A percentile compares a stretch with the other conserved stretches of the same genome.
These are phyloP conservation scores for Ceramica pisi DNA, from an alignment of 2,888 invertebrate species.

Conservation along the genomic window DNA sequence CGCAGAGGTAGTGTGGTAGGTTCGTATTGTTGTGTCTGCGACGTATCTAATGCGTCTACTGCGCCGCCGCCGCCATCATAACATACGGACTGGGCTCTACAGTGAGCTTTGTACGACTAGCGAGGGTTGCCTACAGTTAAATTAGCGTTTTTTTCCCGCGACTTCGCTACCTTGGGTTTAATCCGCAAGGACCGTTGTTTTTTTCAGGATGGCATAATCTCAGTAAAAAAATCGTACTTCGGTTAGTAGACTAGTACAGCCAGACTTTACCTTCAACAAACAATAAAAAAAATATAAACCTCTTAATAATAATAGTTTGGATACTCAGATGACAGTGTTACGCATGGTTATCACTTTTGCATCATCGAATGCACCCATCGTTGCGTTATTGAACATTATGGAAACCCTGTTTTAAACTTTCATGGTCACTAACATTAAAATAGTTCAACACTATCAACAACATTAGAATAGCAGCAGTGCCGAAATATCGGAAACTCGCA, in stretches of 20 bases:
- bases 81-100: slow-evolving; percentile 37
- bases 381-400: not conserved
- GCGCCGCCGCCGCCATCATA: slow-evolving; percentile 49
- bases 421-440: too few species aligned
- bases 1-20: slow-evolving; percentile 61
- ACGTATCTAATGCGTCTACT: slow-evolving; percentile 65
- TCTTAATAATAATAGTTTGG: not conserved
- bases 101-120: slow-evolving; percentile 29
- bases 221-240: too few species aligned
- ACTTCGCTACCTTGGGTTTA: not conserved
- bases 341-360: not conserved
- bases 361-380: not conserved
- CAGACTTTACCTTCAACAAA: not conserved
- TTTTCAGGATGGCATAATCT: too few species aligned
- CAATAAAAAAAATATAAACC: too few species aligned
- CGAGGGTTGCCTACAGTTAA: not conserved
- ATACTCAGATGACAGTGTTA: not conserved
- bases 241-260: too few species aligned
- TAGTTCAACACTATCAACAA: too few species aligned
- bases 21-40: slow-evolving; percentile 74
- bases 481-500: too few species aligned
- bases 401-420: too few species aligned
- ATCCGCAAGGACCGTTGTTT: too few species aligned
- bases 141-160: not conserved
- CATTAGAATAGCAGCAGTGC: too few species aligned